A percentile compares a stretch with the other conserved stretches of the same genome.
Evolutionary conservation across 2,113 vertebrate genomes (phyloP).

Genomic region (Empidonax traillii): DNA sequence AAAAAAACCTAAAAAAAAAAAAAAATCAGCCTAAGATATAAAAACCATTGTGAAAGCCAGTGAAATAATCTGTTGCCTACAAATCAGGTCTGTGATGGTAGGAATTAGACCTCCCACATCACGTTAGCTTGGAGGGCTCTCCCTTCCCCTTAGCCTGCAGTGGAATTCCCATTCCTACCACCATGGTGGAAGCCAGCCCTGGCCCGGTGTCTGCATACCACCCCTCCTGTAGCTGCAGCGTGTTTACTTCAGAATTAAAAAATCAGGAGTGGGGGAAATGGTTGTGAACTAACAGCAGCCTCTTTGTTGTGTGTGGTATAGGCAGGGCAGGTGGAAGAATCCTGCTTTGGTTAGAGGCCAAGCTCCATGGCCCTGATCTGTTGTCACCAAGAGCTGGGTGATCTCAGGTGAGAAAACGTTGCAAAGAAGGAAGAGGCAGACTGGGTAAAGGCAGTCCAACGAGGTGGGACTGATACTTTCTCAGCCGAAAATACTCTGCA

Average conservation of each 20-base stretch:
- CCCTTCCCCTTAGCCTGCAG: constrained; percentile 53
- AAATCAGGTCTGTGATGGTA: constrained; percentile 47
- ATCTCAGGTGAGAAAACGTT: not conserved
- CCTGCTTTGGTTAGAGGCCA: not conserved
- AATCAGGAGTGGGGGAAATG: not conserved
- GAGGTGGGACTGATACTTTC: fast-evolving
- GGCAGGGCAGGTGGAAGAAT: constrained; percentile 6
- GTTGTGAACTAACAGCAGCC: not conserved
- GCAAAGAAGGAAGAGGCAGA: not conserved
- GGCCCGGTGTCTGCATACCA: constrained; percentile 26
- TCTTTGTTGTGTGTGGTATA: constrained; percentile 19
- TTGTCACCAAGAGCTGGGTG: not conserved
- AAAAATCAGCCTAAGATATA: not conserved
- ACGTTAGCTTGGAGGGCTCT: constrained; percentile 60
- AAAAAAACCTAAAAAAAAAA: not conserved
- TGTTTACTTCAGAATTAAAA: constrained; percentile 42
- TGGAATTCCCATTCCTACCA: constrained; percentile 39
- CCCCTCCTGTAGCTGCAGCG: not conserved
- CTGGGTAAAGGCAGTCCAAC: not conserved
- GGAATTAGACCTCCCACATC: constrained; percentile 69
- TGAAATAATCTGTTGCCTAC: constrained; percentile 56
- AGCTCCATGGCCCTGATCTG: not conserved
- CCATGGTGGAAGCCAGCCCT: constrained; percentile 14
- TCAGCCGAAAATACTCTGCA: not conserved
- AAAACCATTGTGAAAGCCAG: constrained; percentile 19